Conservation (phyloP, 23 tunicate species). For the Aplidium turbinatum region DNA sequence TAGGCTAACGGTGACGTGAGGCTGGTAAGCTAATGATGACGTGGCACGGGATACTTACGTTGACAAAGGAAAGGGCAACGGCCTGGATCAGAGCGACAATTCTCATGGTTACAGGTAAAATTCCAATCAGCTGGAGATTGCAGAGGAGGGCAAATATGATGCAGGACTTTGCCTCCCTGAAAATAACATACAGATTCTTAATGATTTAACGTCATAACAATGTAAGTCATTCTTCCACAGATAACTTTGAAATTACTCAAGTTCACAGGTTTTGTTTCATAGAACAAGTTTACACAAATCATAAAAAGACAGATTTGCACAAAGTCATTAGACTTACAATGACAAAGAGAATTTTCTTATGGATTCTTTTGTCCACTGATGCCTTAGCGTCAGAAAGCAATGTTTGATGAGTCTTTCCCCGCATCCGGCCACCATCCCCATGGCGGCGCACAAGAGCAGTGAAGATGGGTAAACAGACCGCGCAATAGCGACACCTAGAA, state of each 20-base stretch:
- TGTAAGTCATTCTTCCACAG: too few species aligned
- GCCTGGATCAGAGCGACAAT: conserved; percentile 42
- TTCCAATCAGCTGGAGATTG: conserved; percentile 44
- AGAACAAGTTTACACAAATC: too few species aligned
- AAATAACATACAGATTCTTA: background rate
- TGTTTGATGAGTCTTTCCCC: conserved; percentile 75
- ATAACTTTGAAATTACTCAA: too few species aligned
- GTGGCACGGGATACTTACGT: too few species aligned
- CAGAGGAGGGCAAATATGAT: conserved; percentile 44
- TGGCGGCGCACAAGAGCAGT: conserved; percentile 42
- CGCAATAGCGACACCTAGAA: conserved; percentile 39
- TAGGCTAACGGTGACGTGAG: background rate
- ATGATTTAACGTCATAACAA: too few species aligned
- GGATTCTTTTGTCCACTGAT: conserved; percentile 47
- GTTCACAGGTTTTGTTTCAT: too few species aligned
- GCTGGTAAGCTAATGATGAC: background rate
- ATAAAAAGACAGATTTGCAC: too few species aligned
- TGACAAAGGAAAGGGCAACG: conserved; percentile 2
- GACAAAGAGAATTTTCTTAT: conserved; percentile 33
- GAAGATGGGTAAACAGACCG: conserved; percentile 57
- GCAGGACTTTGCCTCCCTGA: conserved; percentile 59
- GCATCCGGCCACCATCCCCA: conserved; percentile 80
- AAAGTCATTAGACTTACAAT: too few species aligned
- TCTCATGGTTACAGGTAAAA: conserved; percentile 19
- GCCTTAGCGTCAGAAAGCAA: conserved; percentile 12